Base-by-base conservation (phyloP, 2,888 invertebrate species). In the Cantharis nigra region DNA sequence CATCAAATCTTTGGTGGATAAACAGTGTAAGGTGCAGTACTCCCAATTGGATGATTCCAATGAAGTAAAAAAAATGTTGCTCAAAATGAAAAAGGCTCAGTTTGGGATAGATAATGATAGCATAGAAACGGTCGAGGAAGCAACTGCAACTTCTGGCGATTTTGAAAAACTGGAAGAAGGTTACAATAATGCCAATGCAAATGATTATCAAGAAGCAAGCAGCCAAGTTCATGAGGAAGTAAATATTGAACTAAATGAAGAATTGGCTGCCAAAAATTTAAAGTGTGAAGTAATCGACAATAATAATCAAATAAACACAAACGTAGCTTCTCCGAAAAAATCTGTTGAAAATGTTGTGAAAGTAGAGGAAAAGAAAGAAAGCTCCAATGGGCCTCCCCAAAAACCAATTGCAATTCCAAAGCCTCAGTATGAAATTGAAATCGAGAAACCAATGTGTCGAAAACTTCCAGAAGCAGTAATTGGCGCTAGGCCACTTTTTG, bases 401-500 rank as follows among this genome's bases (percentile, higher is more conserved):
- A 64, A 20, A 14, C 65, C 23, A n/a, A 5, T n/a, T 9, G 20
- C 62, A 7, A 26, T 49, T 26, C 16, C 69, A 16, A 64, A 7
- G 9, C 18, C 1, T 13, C 23, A 14, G 1, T 16, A 63, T n/a
- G 33, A 23, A 20, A 20, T 30, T 14, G 78, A 78, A 73, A 76
- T 76, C 0, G 82, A 84, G 74, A 80, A 78, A 67, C 83, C 82
- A 69, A 83, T 83, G 74, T 87, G 85, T 75, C 87, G 84, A 79
- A 89, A 89, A 80, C 85, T 87, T 3, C 88, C 88, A 10, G 86
- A 88, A 80, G 84, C 87, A 3, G 85, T 89, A 1, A 87, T 87
- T 23, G 89, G 89, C 3, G 88, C 88, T 0, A 83, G 87, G 67
- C 89, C 89, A 7, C 80, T 88, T 28, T 89, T 89, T 79, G 88